Evolutionary conservation across 1,140 invertebrate species (phyloP).

Genomic region (Euschistus heros): DNA sequence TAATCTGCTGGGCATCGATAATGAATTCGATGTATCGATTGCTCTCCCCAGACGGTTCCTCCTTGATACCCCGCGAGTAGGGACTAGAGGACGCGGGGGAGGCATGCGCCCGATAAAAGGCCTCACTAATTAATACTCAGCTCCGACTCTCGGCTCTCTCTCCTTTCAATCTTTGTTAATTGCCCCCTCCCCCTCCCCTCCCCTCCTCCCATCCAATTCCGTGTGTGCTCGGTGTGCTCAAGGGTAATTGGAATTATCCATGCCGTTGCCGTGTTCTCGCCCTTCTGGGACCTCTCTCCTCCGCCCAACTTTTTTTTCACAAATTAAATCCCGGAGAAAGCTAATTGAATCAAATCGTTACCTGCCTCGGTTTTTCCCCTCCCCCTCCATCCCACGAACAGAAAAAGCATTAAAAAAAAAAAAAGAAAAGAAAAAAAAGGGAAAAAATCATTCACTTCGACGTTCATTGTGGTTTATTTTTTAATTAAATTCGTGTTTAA

Average conservation of each 20-base stretch:
- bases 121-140: slow-evolving; percentile 30
- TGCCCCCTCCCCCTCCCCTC: not conserved
- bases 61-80: too few relatives aligned
- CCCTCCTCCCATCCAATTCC: not conserved
- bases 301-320: slow-evolving; percentile 12
- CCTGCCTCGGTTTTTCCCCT: not conserved
- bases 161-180: slow-evolving; percentile 24
- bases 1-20: too few relatives aligned
- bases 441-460: not conserved
- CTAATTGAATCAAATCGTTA: slow-evolving; percentile 8
- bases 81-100: not conserved
- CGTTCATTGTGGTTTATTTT: not conserved
- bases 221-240: not conserved
- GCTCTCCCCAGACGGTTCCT: too few relatives aligned
- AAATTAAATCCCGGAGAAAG: slow-evolving; percentile 8
- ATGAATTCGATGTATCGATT: too few relatives aligned
- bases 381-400: not conserved
- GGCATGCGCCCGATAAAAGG: slow-evolving; percentile 1
- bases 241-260: slow-evolving; percentile 14
- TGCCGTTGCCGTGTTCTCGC: slow-evolving; percentile 2
- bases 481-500: not conserved
- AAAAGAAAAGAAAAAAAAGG: not conserved
- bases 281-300: slow-evolving; percentile 11
- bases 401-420: not conserved
- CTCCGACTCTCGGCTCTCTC: not conserved